A percentile compares a stretch with the other conserved stretches of the same genome.
Conservation (phyloP, 2,888 invertebrate species). For the Callimorpha dominula region DNA sequence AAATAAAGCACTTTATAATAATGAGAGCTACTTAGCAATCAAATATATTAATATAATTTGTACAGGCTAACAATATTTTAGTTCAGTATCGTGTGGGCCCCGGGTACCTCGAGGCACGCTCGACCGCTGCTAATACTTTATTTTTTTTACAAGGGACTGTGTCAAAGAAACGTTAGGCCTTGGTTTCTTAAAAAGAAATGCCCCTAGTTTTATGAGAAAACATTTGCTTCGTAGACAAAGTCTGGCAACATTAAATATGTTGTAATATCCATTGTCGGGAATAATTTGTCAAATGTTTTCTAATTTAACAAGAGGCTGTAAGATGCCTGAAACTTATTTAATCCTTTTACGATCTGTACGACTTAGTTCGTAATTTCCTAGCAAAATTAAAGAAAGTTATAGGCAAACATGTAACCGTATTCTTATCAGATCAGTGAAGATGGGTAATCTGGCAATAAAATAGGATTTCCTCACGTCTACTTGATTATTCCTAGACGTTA, state of each 20-base stretch:
- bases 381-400: background rate
- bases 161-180: constrained; percentile 56
- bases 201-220: constrained; percentile 7
- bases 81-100: constrained; percentile 52
- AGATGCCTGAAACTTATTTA: background rate
- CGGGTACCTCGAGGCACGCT: constrained; percentile 62
- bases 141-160: constrained; percentile 51
- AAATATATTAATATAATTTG: constrained; percentile 77
- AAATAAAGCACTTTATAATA: constrained; percentile 75
- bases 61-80: constrained; percentile 69
- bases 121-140: constrained; percentile 54
- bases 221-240: constrained; percentile 2
- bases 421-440: background rate
- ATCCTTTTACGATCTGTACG: background rate
- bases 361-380: background rate
- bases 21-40: constrained; percentile 71
- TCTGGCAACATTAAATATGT: background rate
- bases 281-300: constrained; percentile 2
- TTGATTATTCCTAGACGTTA: background rate
- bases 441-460: background rate
- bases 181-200: constrained; percentile 35
- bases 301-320: background rate
- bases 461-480: constrained; percentile 1
- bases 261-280: background rate
- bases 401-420: background rate